phyloP scores from a whole-genome alignment of 2,113 vertebrate species.

The Anarrhichthys ocellatus region DNA sequence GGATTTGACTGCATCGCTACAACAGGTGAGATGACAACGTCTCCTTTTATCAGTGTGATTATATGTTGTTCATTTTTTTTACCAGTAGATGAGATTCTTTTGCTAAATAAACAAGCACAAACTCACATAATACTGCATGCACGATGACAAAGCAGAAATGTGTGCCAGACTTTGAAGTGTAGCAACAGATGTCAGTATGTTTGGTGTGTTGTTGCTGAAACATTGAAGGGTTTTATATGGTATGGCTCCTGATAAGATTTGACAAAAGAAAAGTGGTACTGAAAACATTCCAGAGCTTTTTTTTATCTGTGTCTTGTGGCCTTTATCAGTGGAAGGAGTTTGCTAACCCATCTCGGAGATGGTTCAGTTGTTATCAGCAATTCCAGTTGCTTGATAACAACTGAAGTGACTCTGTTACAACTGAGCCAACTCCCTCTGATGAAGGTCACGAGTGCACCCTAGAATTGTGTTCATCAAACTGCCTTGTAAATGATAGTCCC shows the following conservation, averaged over 20 bases:
- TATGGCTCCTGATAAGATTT: neutral
- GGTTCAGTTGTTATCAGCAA: neutral
- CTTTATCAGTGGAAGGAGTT: neutral
- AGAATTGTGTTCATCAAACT: neutral
- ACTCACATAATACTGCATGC: neutral
- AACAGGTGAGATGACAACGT: slow-evolving; percentile 74
- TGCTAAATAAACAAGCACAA: neutral
- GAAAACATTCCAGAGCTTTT: neutral
- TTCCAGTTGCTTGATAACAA: neutral
- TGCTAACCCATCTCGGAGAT: neutral
- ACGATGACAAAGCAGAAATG: neutral
- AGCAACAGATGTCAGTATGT: neutral
- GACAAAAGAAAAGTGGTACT: neutral
- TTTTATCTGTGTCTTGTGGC: neutral
- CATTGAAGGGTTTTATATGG: neutral
- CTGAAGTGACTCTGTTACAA: neutral
- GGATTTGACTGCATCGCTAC: slow-evolving; percentile 92
- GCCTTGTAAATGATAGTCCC: neutral
- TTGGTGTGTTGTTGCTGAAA: neutral
- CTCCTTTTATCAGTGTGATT: neutral
- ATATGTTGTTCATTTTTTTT: neutral
- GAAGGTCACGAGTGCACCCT: neutral
- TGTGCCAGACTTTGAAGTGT: neutral
- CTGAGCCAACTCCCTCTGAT: neutral
- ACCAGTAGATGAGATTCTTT: neutral